Percentiles rank a stretch among this genome's conserved stretches.
Evolutionary conservation across 2,797 vertebrate genomes (phyloP).

Genomic region (Acipenser transmontanus): DNA sequence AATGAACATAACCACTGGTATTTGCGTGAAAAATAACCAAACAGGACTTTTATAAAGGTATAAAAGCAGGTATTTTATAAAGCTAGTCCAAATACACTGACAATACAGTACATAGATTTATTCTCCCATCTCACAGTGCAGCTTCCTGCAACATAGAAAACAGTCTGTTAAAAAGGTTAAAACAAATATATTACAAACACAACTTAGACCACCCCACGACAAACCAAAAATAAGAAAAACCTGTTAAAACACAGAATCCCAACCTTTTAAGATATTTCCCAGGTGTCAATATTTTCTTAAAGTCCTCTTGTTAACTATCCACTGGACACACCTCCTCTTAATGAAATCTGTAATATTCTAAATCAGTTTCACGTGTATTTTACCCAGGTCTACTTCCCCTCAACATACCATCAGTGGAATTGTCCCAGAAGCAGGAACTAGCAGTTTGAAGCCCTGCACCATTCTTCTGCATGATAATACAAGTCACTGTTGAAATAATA

Average conservation of each 20-base stretch:
- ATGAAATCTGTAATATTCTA: neutral
- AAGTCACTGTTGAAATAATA: constrained; percentile 63
- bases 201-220: too few relatives aligned
- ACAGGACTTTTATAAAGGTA: neutral
- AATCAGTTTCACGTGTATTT: neutral
- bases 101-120: constrained; percentile 89
- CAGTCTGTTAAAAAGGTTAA: too few relatives aligned
- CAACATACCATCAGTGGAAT: constrained; percentile 75
- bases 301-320: too few relatives aligned
- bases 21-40: constrained; percentile 10
- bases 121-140: constrained; percentile 93
- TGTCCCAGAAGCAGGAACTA: constrained; percentile 93
- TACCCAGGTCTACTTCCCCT: neutral
- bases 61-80: constrained; percentile 50
- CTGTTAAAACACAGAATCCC: too few relatives aligned
- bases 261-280: too few relatives aligned
- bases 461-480: constrained; percentile 93
- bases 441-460: constrained; percentile 88
- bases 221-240: too few relatives aligned
- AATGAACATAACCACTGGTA: constrained; percentile 40
- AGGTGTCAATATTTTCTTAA: too few relatives aligned
- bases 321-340: neutral
- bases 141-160: constrained; percentile 59
- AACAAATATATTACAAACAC: too few relatives aligned
- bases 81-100: constrained; percentile 85